Conservation (phyloP, 2,113 vertebrate genomes). For the Eudyptes chrysolophus region DNA sequence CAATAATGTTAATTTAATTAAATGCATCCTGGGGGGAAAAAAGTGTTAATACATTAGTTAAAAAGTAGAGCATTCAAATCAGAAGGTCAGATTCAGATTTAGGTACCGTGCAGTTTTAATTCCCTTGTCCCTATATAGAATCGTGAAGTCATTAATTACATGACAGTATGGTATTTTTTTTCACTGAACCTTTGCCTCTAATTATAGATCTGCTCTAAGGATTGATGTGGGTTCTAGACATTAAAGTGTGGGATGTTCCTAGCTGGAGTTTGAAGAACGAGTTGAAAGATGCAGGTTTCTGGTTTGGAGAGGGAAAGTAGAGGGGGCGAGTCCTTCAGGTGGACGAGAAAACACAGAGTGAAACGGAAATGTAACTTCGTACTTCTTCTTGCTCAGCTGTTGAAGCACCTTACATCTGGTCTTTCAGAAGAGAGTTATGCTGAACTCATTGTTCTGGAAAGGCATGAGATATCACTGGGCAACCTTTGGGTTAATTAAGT, state of each 20-base stretch:
- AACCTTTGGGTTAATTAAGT: constrained; percentile 19
- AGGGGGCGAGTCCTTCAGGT: fast-evolving
- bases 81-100: neutral
- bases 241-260: neutral
- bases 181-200: neutral
- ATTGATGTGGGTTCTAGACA: neutral
- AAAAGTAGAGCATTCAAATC: neutral
- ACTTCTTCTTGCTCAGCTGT: neutral
- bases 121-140: neutral
- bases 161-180: neutral
- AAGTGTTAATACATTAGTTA: neutral
- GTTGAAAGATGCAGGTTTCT: neutral
- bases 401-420: neutral
- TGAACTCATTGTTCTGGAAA: neutral
- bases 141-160: neutral
- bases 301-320: neutral
- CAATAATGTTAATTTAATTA: constrained; percentile 2
- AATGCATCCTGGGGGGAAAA: neutral
- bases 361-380: neutral
- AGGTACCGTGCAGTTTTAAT: neutral
- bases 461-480: neutral
- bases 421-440: neutral
- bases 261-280: neutral
- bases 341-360: neutral
- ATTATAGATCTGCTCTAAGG: neutral